Base-by-base conservation (phyloP, 2,888 invertebrate genomes). In the Platycheirus albimanus region DNA sequence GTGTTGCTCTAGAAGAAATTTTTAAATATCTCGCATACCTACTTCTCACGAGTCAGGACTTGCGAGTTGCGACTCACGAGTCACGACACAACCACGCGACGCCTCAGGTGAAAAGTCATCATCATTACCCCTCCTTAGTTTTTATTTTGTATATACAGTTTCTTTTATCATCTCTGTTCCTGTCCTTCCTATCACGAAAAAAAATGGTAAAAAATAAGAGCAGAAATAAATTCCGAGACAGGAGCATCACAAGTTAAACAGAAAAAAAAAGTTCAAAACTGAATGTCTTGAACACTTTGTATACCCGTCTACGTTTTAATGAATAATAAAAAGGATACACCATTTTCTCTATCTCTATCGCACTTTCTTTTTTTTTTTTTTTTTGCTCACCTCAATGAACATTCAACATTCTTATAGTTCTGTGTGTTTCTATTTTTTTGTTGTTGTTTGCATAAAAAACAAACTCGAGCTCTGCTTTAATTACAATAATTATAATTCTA, bases 311-410 rank as follows among this genome's bases (percentile, higher is more conserved):
- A 83, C 83, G 72, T 83, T 78, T 83, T 78, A 83, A 83, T 78
- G 83, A 83, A 83, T 83, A 78, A 83, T 78, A 74, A 78, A 83
- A 83, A 74, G 83, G 74, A 83, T 77, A 78, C 56, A 41, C n/a
- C n/a, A n/a, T n/a, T n/a, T n/a, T n/a, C n/a, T n/a, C n/a, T n/a
- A n/a, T n/a, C n/a, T n/a, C n/a, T n/a, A n/a, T n/a, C n/a, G n/a
- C n/a, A n/a, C n/a, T n/a, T n/a, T n/a, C n/a, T n/a, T n/a, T n/a
- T n/a, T n/a, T n/a, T n/a, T n/a, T n/a, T n/a, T n/a, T n/a, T n/a
- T n/a, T n/a, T n/a, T n/a, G n/a, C 54, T 24, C 58, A 28, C 24
- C 30, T 33, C 30, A 41, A 13, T 63, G 33, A 15, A 13, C 49
- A 13, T n/a, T n/a, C n/a, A n/a, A 24, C 13, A 28, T 61, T 28